Evolutionary conservation across 2,113 vertebrate genomes (phyloP).

Genomic region (Piaya cayana): DNA sequence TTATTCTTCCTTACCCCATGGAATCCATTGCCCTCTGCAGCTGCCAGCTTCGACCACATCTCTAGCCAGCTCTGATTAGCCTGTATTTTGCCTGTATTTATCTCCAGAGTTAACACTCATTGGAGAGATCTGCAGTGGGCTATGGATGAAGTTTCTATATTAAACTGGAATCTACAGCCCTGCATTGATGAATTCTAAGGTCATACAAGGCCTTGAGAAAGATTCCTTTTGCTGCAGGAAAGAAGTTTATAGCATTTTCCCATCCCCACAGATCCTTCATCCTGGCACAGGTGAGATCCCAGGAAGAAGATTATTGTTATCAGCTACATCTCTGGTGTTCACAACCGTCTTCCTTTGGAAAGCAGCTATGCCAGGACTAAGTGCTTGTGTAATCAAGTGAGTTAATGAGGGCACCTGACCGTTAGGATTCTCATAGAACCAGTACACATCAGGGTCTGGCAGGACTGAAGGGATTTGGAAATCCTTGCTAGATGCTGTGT

Average conservation of each 20-base stretch:
- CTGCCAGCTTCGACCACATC: neutral
- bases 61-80: neutral
- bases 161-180: neutral
- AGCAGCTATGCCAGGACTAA: accelerated
- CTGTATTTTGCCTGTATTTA: neutral
- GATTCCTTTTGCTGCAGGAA: neutral
- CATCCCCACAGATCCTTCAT: neutral
- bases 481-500: neutral
- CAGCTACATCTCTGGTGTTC: neutral
- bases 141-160: neutral
- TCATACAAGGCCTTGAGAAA: neutral
- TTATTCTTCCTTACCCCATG: neutral
- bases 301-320: neutral
- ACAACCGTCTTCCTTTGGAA: neutral
- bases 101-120: neutral
- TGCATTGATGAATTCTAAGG: neutral
- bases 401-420: neutral
- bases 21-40: neutral
- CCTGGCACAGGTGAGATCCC: neutral
- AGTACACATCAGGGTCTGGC: neutral
- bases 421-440: neutral
- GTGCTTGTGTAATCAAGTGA: neutral
- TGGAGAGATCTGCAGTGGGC: neutral
- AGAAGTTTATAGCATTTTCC: neutral
- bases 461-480: neutral